Evolutionary conservation across 2,113 vertebrate species (phyloP).

Genomic region (Clarias macrocephalus): DNA sequence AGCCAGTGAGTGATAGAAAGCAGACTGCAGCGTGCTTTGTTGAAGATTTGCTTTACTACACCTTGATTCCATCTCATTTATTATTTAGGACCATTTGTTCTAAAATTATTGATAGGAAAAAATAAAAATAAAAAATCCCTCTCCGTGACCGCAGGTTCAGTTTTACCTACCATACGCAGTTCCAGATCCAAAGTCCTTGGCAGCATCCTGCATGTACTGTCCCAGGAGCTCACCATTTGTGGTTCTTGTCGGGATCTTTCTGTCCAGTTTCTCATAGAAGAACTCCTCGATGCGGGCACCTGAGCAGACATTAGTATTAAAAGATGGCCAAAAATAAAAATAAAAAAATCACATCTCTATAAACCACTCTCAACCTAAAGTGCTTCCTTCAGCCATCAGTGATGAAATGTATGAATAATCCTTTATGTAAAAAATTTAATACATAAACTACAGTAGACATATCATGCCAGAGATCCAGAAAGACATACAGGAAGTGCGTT

Average conservation of each 20-base stretch:
- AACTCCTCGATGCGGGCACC: constrained; percentile 86
- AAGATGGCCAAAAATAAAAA: neutral
- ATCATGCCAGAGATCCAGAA: neutral
- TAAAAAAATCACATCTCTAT: neutral
- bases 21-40: no score
- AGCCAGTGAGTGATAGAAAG: neutral
- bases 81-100: neutral
- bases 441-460: neutral
- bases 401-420: neutral
- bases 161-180: constrained; percentile 74
- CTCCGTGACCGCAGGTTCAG: neutral
- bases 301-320: constrained; percentile 45
- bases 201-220: constrained; percentile 78
- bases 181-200: constrained; percentile 80
- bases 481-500: neutral
- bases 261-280: constrained; percentile 86
- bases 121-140: neutral
- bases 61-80: neutral
- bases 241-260: constrained; percentile 81
- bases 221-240: constrained; percentile 80
- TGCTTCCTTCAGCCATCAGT: neutral
- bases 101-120: neutral
- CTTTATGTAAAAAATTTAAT: no score
- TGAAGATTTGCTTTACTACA: neutral
- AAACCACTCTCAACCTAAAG: neutral